Evolutionary conservation across 2,888 invertebrate genomes (phyloP), one percentile per base, ranked within the genome.

Genomic region (Tetragonula carbonaria): DNA sequence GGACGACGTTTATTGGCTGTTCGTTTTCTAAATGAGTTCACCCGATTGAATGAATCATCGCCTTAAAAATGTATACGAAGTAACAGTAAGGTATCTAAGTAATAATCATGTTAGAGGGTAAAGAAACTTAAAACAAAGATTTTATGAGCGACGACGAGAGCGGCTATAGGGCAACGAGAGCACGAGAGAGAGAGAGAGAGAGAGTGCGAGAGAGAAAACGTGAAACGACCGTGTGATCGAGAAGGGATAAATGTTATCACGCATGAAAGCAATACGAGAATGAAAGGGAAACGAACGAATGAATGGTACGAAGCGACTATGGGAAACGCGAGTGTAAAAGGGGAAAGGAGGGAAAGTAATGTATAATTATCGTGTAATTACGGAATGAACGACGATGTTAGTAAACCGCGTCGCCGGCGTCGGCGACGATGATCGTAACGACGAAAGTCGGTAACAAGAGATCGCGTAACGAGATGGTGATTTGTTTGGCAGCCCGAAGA

Each of bases 11-110:
- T 83, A 93, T 93, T 93, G 94, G 93, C 94, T 94, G 93, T 94
- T 94, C 92, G 92, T 93, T 93, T 92, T 90, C 90, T 89, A 92
- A 93, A 94, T 93, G 93, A 94, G 93, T 94, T 94, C 93, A 94
- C 93, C 93, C 93, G 93, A 94, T 94, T 94, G 94, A 94, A 94
- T 94, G 94, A 94, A 94, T 94, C 94, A 94, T 94, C 94, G 94
- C 94, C 94, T 94, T 94, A 94, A 94, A 94, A 94, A 94, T 94
- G 94, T 94, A 94, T 94, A 94, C 94, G 94, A 94, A 94, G 91
- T 94, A 94, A 94, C 93, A 92, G 90, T 94, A 94, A 94, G 94
- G 93, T 94, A 94, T 94, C 92, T 94, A 94, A 94, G 92, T 94
- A 94, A 94, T 94, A 94, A 94, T 94, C 94, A 94, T 92, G 91